These are phyloP conservation scores for Eira barbara DNA, from an alignment of 2,113 vertebrate species.

Conservation along the genomic window DNA sequence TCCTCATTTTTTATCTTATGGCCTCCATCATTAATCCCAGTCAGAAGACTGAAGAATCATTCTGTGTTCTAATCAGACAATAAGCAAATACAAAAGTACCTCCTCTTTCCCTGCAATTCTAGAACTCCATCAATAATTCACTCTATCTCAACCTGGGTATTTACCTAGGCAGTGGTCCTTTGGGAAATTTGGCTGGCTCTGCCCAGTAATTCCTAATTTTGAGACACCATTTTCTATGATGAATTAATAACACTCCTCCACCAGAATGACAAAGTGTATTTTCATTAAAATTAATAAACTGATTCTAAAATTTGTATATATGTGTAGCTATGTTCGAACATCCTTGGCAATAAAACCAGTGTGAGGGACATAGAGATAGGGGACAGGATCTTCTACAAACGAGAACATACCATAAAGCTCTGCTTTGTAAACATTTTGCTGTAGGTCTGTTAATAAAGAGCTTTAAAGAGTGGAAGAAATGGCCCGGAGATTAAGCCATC, in stretches of 20 bases:
- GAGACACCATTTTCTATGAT: neutral
- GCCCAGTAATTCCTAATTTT: neutral
- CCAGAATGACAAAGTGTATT: neutral
- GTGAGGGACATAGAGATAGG: neutral
- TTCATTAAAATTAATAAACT: neutral
- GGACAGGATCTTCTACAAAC: neutral
- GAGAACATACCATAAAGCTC: neutral
- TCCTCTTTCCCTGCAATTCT: neutral
- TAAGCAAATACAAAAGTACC: neutral
- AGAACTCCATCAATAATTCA: neutral
- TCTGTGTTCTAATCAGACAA: neutral
- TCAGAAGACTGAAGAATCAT: neutral
- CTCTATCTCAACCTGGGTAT: neutral
- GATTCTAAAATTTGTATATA: neutral
- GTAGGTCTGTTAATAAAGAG: neutral
- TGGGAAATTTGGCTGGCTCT: neutral
- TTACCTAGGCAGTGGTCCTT: neutral
- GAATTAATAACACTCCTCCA: neutral
- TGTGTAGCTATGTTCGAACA: neutral
- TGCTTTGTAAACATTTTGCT: neutral
- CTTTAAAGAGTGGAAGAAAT: neutral
- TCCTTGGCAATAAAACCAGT: neutral
- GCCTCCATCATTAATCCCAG: neutral
- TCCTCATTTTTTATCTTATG: neutral
- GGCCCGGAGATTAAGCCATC: neutral